phyloP scores from a whole-genome alignment of 2,888 invertebrate species.

The Melitaea athalia region DNA sequence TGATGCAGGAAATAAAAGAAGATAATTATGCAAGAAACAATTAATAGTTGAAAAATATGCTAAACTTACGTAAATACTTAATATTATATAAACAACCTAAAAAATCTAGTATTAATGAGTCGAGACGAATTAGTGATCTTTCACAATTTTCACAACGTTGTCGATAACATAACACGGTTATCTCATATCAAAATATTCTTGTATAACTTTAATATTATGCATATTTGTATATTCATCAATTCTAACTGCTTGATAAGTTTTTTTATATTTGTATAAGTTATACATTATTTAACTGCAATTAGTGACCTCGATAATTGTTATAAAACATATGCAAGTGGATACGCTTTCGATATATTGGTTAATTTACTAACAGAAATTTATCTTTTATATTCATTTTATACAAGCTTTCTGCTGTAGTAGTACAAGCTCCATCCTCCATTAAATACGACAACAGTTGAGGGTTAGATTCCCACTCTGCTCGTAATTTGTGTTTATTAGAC shows the following conservation, averaged over 20 bases:
- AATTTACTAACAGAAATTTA: no score
- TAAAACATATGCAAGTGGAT: no score
- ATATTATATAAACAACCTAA: background rate
- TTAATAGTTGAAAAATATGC: background rate
- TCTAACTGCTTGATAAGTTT: background rate
- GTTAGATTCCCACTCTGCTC: no score
- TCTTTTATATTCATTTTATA: no score
- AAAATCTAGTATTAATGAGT: background rate
- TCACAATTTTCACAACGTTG: background rate
- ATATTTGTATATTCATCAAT: background rate
- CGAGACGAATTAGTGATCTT: constrained; percentile 1
- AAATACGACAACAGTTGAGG: no score
- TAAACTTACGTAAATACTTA: constrained; percentile 2
- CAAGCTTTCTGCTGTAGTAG: no score
- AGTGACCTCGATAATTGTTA: no score
- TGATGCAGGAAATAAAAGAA: constrained; percentile 1
- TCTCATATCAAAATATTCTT: background rate
- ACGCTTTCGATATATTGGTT: no score
- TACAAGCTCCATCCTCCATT: no score
- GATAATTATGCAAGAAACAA: background rate
- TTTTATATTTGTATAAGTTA: background rate
- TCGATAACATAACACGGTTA: background rate
- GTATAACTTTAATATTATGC: background rate
- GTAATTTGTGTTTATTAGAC: no score
- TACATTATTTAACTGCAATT: no score